Evolutionary conservation across 2,797 vertebrate species (phyloP), one percentile per base, ranked within the genome.

Genomic region (Spea hammondii): DNA sequence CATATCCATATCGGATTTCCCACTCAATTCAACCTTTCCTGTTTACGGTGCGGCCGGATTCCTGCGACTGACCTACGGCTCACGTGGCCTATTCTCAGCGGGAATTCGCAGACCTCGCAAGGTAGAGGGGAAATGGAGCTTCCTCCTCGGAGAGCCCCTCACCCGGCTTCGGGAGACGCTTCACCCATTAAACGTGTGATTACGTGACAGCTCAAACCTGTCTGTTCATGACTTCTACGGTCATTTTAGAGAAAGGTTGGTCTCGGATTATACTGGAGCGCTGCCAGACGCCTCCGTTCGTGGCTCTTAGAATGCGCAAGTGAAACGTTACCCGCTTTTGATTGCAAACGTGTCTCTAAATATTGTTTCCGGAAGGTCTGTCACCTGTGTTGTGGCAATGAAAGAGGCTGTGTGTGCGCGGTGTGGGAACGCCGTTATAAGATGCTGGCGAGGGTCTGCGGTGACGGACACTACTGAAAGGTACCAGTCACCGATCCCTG

Each of bases 21-120:
- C 85, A 84, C 83, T 84, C 85, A 85, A 87, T 87, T 87, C 87
- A 83, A 70, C 76, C 84, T 84, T 87, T 88, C 85, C 88, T 86
- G 84, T 82, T 50, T 49, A 72, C 76, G 76, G 83, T 71, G 17
- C 9, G 17, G 45, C 17, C 11, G 45, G 48, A 14, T 75, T 75
- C 72, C 71, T 59, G 12, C 57, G 5, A 17, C 70, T 49, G 55
- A 59, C 60, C 45, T 59, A 46, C 53, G 50, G 14, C 62, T 67
- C 10, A 70, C 51, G 14, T 44, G 14, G 64, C 46, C 11, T 44
- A 60, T 9, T 32, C 13, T 14, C 10, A 46, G 62, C 17, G n/a
- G 11, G 65, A 67, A 60, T 48, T n/a, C 2, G 5, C 10, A 12
- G 57, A 70, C 64, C 78, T 17, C 72, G 17, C 11, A 45, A 60